A percentile compares a stretch with the other conserved stretches of the same genome.
phyloP scores from a whole-genome alignment of 1,140 invertebrate genomes.

The Nebria ingens region DNA sequence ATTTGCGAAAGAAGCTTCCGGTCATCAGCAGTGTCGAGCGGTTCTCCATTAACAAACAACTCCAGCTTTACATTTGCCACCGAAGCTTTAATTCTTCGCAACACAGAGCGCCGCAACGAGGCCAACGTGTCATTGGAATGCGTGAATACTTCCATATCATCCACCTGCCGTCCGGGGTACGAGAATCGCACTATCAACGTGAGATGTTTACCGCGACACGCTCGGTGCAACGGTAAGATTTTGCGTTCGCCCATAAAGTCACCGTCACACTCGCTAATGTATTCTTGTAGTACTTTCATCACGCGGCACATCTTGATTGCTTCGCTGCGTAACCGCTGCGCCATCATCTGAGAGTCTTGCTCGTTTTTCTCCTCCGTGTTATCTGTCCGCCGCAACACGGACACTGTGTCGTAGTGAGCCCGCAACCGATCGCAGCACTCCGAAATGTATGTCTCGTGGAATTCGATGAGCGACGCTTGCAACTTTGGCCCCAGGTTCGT shows the following conservation, averaged over 20 bases:
- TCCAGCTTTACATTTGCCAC: constrained; percentile 73
- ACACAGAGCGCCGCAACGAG: constrained; percentile 63
- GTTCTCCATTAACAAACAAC: constrained; percentile 80
- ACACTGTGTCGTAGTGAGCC: constrained; percentile 66
- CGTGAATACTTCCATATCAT: constrained; percentile 86
- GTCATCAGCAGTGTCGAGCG: constrained; percentile 78
- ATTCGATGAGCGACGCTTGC: constrained; percentile 60
- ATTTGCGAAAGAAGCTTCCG: constrained; percentile 80
- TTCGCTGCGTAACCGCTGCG: constrained; percentile 51
- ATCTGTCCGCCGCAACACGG: constrained; percentile 46
- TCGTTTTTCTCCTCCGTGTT: constrained; percentile 30
- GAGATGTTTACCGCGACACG: constrained; percentile 83
- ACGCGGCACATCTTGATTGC: constrained; percentile 85
- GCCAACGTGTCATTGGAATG: constrained; percentile 90
- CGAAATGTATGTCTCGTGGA: constrained; percentile 84
- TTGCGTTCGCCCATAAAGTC: constrained; percentile 83
- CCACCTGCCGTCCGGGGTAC: constrained; percentile 77
- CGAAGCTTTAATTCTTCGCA: constrained; percentile 62
- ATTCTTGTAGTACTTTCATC: constrained; percentile 89
- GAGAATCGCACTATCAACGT: constrained; percentile 80
- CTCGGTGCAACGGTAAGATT: constrained; percentile 77
- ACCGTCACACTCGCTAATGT: constrained; percentile 91
- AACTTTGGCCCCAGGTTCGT: constrained; percentile 85
- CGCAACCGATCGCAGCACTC: constrained; percentile 82
- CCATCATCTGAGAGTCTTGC: constrained; percentile 30